Evolutionary conservation across 2,113 vertebrate genomes (phyloP), one percentile per base, ranked within the genome.

Genomic region (Miniopterus natalensis): DNA sequence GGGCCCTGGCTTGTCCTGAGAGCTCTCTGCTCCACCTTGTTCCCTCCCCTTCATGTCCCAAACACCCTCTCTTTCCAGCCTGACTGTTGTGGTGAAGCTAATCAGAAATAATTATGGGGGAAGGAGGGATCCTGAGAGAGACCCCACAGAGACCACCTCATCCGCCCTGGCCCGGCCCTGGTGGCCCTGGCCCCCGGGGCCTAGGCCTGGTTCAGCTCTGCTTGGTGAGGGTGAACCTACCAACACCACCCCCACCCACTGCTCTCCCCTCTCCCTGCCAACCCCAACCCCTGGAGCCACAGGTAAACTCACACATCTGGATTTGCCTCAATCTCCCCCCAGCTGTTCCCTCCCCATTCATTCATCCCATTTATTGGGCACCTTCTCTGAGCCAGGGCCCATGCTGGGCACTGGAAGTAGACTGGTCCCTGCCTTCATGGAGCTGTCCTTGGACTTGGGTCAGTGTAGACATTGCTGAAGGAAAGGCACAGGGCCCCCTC

Each of bases 121-220:
- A 97, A 95, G 95, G 78, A 97, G 92, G 89, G 92, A 88, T 95
- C 89, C 95, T 96, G 92, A 96, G 94, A 97, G 80, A 63, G 96
- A 97, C 97, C 97, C 96, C 96, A 94, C 97, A 95, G 96, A 98
- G 97, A 97, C 97, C 97, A 98, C 97, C 97, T 97, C 96, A 96
- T 96, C 96, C 81, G 94, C 90, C 92, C 45, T 47, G 61, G 90
- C 96, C 97, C 96, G 74, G 94, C 81, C 92, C 63, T 93, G 97
- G 97, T 96, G 95, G 96, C 96, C 94, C 90, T 81, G 84, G 96
- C 95, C 96, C 80, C 53, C 61, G 4, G 94, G 92, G 97, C 92
- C 77, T 73, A 10, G 70, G 88, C 84, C 96, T 90, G 61, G 71
- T 78, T 92, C 87, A 49, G 92, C 55, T 21, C 88, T 92, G 92